Base-by-base conservation (phyloP, 2,113 vertebrate species). In the Scomber japonicus region DNA sequence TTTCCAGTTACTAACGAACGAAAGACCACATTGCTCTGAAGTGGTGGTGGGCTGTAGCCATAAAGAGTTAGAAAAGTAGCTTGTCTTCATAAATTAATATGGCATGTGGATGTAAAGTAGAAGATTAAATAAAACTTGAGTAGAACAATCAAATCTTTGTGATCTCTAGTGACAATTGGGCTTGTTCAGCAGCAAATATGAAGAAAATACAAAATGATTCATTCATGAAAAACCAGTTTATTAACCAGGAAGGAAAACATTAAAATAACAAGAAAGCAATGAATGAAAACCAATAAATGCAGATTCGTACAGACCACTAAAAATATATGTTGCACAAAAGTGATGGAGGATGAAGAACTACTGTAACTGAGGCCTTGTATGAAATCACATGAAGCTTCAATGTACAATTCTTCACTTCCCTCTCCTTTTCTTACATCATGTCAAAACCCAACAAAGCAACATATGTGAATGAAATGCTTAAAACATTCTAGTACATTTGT, bases 1-100 rank as follows among this genome's bases (percentile, higher is more conserved):
- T 50, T 90, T 87, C 81, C 86, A 81, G 88, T 90, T 35, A 87
- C 0, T 12, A 40, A 56, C 0, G 45, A 60, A 80, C 21, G 63
- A 54, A 19, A 62, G 17, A 82, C 75, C 82, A 77, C 72, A 63
- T 80, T 89, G 81, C 84, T 86, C 80, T 77, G 82, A 89, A 82
- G 64, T 75, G 78, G 83, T 70, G 57, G 56, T 50, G 83, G 71
- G 62, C 51, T 71, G 48, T 62, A 75, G 67, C 30, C 11, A 5
- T 31, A 12, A 12, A 19, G 4, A 0, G 2, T 40, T 11, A 64
- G 53, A 69, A 40, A 1, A 49, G 2, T 27, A 35, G 3, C 17
- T 9, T 12, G 14, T 24, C 21, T 21, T 21, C 21, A 40, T 9
- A n/a, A 16, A 13, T 21, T 11, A 5, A 30, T 5, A 44, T 24